A percentile compares a stretch with the other conserved stretches of the same genome.
Conservation (phyloP, 92 coral and sea anemone genomes). For the Parazoanthus swiftii region DNA sequence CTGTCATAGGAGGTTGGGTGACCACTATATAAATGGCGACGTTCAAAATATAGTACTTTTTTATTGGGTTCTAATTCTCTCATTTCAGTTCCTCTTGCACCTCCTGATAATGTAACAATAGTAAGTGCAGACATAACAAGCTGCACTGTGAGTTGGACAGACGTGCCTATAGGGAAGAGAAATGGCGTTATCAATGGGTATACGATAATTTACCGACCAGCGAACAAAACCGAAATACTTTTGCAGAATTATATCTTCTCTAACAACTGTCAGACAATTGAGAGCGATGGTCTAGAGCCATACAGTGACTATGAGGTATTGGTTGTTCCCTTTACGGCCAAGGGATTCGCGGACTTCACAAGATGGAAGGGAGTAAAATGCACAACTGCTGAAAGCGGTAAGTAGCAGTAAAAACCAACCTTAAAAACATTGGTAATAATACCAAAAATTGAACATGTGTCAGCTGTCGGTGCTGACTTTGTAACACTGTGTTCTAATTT, state of each 20-base stretch:
- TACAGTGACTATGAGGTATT: conserved; percentile 22
- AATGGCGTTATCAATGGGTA: conserved; percentile 42
- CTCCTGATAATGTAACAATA: background rate
- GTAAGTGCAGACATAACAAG: background rate
- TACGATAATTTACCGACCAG: background rate
- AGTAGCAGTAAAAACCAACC: background rate
- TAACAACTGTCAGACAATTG: background rate
- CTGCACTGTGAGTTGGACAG: conserved; percentile 29
- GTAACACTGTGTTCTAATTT: too few species aligned
- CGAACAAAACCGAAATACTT: background rate
- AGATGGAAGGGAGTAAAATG: background rate
- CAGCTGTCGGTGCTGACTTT: too few species aligned
- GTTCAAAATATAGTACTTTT: too few species aligned
- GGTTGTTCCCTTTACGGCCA: conserved; percentile 41
- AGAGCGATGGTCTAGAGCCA: conserved; percentile 6
- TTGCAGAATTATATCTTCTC: background rate
- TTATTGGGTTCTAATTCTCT: background rate
- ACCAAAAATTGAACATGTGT: too few species aligned
- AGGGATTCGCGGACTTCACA: conserved; percentile 34
- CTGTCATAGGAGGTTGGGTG: too few species aligned
- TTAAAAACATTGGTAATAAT: too few species aligned
- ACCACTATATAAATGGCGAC: too few species aligned
- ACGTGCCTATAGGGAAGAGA: conserved; percentile 12
- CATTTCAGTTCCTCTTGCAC: conserved; percentile 30
- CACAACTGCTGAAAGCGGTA: conserved; percentile 27